Conservation (phyloP, 53 echinoderm and acorn worm genomes). For the Stichopus horrens region DNA sequence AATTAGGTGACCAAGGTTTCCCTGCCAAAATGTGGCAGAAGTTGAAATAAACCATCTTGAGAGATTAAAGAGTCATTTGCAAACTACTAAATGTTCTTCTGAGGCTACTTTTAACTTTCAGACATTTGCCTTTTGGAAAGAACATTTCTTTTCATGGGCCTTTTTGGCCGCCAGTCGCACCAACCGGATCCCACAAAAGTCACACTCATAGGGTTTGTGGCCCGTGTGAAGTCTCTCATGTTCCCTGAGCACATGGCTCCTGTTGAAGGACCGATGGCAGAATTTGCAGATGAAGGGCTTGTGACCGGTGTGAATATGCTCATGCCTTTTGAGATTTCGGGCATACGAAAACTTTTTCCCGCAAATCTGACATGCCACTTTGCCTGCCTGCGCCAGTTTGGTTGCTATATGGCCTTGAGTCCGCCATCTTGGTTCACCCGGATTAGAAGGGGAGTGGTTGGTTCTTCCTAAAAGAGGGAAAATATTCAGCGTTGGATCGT, state of each 20-base stretch:
- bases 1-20: too few relatives aligned
- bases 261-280: slow-evolving; percentile 14
- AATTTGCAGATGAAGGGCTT: slow-evolving; percentile 30
- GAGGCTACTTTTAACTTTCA: too few relatives aligned
- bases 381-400: neutral
- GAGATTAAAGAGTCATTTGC: too few relatives aligned
- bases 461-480: neutral
- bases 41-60: too few relatives aligned
- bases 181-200: slow-evolving; percentile 17
- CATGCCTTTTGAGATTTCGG: slow-evolving; percentile 1
- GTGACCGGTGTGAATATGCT: slow-evolving; percentile 16
- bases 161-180: slow-evolving; percentile 1
- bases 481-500: neutral
- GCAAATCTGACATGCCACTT: slow-evolving; percentile 9
- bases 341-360: slow-evolving; percentile 1
- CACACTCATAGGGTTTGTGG: slow-evolving; percentile 25
- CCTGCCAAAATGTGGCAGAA: too few relatives aligned
- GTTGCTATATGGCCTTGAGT: neutral
- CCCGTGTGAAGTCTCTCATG: slow-evolving; percentile 34
- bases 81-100: too few relatives aligned
- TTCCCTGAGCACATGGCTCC: slow-evolving; percentile 5
- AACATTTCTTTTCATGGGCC: neutral
- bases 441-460: neutral
- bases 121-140: neutral
- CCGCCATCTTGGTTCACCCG: neutral